Base-by-base conservation (phyloP, 2,113 vertebrate species). In the Butorides virescens region DNA sequence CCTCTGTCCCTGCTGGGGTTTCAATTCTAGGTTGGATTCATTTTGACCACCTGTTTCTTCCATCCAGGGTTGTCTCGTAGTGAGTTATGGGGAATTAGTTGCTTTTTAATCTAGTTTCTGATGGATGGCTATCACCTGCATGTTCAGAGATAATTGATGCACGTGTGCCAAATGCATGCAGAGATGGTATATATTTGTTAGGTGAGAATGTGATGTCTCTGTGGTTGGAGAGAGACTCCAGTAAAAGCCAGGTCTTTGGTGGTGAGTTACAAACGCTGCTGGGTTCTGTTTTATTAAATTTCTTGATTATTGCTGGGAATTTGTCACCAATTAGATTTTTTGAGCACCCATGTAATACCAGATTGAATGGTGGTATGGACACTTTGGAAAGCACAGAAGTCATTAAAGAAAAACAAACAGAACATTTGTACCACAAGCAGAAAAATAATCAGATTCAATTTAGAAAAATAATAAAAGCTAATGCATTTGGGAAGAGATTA, bases 381-480 rank as follows among this genome's bases (percentile, higher is more conserved):
- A 14, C 70, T 91, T 92, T 0, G 0, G 93, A 73, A 50, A 66
- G 55, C 53, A 34, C 66, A 62, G 49, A 92, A 75, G 37, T 90
- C 59, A 39, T 91, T 90, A 92, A 91, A 90, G 63, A 68, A 91
- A 91, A 92, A n/a, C 22, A n/a, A 83, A 52, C 30, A 36, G 67
- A 81, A 58, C 42, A 32, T 59, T 78, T 90, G 62, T 94, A 65
- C 49, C 50, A 52, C 62, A 91, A 82, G 55, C 36, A 81, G 87
- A 73, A 93, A 91, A 95, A 94, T 65, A 73, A 92, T 82, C 73
- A 65, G 73, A 72, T 95, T 82, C 86, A 87, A 94, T 95, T 96
- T 90, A 87, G 88, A 70, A 97, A 93, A 97, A 94, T 87, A 93
- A 95, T 95, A 96, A 95, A 95, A 91, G 49, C 39, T 75, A 94